A percentile compares a stretch with the other conserved stretches of the same genome.
Conservation (phyloP, 2,113 vertebrate genomes). For the Apodemus speciosus region DNA sequence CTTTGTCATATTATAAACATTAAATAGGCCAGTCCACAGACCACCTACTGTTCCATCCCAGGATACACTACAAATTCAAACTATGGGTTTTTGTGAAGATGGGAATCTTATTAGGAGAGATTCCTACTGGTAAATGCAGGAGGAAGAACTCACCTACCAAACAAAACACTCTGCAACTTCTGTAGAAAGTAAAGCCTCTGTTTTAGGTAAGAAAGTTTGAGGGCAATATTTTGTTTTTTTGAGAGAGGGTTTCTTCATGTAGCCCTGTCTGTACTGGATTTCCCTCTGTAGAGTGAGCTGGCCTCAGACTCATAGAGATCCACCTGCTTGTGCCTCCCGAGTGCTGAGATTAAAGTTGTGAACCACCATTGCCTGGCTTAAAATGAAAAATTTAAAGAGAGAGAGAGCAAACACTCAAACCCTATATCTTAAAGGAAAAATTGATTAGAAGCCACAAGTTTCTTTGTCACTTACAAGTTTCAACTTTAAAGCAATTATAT, state of each 20-base stretch:
- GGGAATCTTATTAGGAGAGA: not conserved
- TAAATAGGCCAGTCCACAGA: conserved; percentile 46
- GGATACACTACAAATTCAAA: conserved; percentile 13
- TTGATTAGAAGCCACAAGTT: not conserved
- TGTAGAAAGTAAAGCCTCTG: not conserved
- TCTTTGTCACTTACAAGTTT: conserved; percentile 15
- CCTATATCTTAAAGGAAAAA: conserved; percentile 26
- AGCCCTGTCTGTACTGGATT: not conserved
- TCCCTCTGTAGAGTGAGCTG: not conserved
- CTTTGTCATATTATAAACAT: conserved; percentile 68
- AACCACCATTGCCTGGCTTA: not conserved
- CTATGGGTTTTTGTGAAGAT: not conserved
- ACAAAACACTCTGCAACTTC: conserved; percentile 7
- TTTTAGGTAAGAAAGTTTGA: not conserved
- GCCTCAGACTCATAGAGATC: not conserved
- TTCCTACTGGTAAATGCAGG: not conserved
- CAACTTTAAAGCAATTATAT: conserved; percentile 14
- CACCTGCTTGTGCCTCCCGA: not conserved
- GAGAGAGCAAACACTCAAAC: no score
- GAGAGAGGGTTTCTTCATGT: not conserved
- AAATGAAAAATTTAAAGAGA: not conserved
- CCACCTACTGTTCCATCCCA: conserved; percentile 50
- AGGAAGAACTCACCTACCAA: not conserved
- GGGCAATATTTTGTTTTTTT: not conserved
- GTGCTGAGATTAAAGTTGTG: not conserved